phyloP scores from a whole-genome alignment of 2,797 vertebrate species.

The Acridotheres tristis region DNA sequence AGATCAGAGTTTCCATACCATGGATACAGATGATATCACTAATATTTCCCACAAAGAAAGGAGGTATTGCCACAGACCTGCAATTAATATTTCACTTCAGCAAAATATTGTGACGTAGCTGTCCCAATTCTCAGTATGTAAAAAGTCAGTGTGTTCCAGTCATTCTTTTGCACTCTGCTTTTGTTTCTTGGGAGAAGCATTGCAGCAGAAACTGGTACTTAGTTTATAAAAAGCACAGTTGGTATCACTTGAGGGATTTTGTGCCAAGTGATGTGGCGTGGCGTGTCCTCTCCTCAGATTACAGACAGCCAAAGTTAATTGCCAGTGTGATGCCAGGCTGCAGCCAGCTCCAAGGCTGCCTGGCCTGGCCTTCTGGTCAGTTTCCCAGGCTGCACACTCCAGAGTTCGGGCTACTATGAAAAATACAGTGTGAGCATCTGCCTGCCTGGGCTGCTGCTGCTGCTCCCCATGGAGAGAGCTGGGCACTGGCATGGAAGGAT shows the following conservation, averaged over 20 bases:
- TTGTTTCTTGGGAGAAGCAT: constrained; percentile 4
- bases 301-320: constrained; percentile 57
- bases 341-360: not conserved
- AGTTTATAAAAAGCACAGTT: constrained; percentile 64
- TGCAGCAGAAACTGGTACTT: constrained; percentile 52
- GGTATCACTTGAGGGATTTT: constrained; percentile 25
- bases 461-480: not conserved
- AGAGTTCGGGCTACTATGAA: not conserved
- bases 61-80: not conserved
- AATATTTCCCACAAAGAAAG: constrained; percentile 2
- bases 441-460: not conserved
- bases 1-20: not conserved
- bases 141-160: not conserved
- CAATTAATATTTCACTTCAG: constrained; percentile 19
- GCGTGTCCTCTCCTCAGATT: constrained; percentile 54
- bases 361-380: not conserved
- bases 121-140: not conserved
- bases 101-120: constrained; percentile 30
- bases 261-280: constrained; percentile 64
- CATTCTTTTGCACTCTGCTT: not conserved
- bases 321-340: not conserved
- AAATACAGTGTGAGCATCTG: not conserved
- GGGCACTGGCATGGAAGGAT: not conserved
- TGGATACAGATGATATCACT: not conserved
- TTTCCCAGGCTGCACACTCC: not conserved